Conservation (phyloP, 2,797 vertebrate species). For the Melanotaenia maccullochi region DNA sequence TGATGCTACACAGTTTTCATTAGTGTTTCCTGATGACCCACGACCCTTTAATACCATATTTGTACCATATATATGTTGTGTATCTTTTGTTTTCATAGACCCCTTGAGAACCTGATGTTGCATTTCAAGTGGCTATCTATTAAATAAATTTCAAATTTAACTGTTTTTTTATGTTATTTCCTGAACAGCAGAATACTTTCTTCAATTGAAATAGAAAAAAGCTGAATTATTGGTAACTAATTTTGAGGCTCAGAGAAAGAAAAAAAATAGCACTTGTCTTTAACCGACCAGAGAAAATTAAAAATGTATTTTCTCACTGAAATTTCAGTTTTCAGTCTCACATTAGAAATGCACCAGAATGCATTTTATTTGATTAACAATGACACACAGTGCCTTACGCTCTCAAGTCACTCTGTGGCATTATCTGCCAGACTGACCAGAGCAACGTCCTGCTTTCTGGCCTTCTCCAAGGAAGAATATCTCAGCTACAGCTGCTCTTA, state of each 20-base stretch:
- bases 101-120: too few species aligned
- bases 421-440: neutral
- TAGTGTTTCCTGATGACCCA: neutral
- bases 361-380: neutral
- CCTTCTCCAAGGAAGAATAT: neutral
- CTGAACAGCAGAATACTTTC: neutral
- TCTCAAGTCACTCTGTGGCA: neutral
- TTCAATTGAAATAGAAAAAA: neutral
- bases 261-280: neutral
- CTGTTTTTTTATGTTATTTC: too few species aligned
- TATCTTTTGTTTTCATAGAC: too few species aligned
- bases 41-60: neutral
- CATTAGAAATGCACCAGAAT: too few species aligned
- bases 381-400: too few species aligned
- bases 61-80: neutral
- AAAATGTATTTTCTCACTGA: neutral
- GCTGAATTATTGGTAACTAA: too few species aligned
- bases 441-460: neutral
- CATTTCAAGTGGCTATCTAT: too few species aligned
- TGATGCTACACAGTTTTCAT: neutral
- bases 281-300: neutral
- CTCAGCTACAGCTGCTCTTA: neutral
- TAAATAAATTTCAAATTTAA: too few species aligned
- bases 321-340: too few species aligned
- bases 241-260: too few species aligned